Evolutionary conservation across 2,888 invertebrate genomes (phyloP).

Genomic region (Rhabditoides inermis): DNA sequence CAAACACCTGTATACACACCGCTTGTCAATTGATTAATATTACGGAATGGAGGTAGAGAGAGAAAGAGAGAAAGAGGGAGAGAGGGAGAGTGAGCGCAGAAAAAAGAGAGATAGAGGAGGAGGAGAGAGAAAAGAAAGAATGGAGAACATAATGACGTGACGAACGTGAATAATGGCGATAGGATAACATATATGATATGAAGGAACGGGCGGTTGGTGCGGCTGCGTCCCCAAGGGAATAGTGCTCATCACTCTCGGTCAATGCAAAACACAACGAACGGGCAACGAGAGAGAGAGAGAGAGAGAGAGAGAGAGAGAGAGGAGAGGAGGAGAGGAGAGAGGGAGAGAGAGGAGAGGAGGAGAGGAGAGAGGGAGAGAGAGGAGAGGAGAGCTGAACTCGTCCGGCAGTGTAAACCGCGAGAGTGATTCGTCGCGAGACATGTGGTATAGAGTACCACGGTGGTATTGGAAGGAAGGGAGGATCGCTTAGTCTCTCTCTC

Average conservation of each 20-base stretch:
- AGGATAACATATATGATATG: background rate
- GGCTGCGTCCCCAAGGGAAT: background rate
- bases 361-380: constrained; percentile 12
- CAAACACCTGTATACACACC: too few relatives aligned
- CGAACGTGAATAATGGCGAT: background rate
- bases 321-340: constrained; percentile 7
- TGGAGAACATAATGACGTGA: constrained; percentile 4
- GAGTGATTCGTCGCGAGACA: background rate
- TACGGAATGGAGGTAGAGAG: constrained; percentile 5
- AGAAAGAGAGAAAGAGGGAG: background rate
- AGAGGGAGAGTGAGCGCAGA: background rate
- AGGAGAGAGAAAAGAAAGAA: background rate
- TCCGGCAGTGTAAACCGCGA: too few relatives aligned
- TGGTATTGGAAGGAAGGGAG: background rate
- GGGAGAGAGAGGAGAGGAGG: constrained; percentile 12
- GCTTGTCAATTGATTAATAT: too few relatives aligned
- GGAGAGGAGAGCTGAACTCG: constrained; percentile 5
- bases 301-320: constrained; percentile 7
- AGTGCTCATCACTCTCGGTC: background rate
- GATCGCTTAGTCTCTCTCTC: too few relatives aligned
- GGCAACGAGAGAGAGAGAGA: constrained; percentile 3
- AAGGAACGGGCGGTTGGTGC: background rate
- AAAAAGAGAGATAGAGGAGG: constrained; percentile 1
- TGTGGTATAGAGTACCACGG: background rate
- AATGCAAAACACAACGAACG: constrained; percentile 1